phyloP scores from a whole-genome alignment of 2,888 invertebrate species.

The Yponomeuta plumbellus region DNA sequence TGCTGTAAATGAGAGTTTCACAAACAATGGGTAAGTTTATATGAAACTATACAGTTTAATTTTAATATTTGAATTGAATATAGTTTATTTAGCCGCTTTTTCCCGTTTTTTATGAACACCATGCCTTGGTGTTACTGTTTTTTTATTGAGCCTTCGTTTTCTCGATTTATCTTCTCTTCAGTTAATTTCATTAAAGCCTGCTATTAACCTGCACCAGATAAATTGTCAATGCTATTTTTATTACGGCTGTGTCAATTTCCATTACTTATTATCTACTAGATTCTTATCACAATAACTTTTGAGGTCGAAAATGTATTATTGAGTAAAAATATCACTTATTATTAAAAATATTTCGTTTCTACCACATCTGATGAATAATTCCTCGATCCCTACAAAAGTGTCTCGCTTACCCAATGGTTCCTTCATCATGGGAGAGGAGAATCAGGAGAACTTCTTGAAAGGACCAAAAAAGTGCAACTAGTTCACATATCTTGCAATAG shows the following conservation, averaged over 20 bases:
- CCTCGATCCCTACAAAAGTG: too few relatives aligned
- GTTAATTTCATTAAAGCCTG: background rate
- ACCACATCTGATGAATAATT: too few relatives aligned
- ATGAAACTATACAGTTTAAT: background rate
- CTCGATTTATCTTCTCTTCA: background rate
- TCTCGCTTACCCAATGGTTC: too few relatives aligned
- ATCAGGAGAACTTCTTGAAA: background rate
- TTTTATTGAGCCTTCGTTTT: background rate
- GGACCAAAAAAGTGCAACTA: conserved; percentile 3
- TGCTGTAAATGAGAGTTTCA: conserved; percentile 35
- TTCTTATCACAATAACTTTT: too few relatives aligned
- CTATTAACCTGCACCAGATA: too few relatives aligned
- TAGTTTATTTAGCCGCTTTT: background rate
- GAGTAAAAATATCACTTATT: too few relatives aligned
- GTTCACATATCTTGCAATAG: conserved; percentile 40
- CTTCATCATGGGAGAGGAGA: background rate
- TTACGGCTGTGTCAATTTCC: too few relatives aligned
- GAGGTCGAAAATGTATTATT: too few relatives aligned
- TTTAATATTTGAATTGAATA: background rate
- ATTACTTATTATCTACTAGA: too few relatives aligned
- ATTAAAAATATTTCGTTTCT: too few relatives aligned
- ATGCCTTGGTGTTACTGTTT: conserved; percentile 10
- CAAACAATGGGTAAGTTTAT: conserved; percentile 58
- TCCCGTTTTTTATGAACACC: background rate
- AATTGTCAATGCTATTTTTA: too few relatives aligned